Base-by-base conservation (phyloP, 2,888 invertebrate species). In the Sarcophaga carnaria region DNA sequence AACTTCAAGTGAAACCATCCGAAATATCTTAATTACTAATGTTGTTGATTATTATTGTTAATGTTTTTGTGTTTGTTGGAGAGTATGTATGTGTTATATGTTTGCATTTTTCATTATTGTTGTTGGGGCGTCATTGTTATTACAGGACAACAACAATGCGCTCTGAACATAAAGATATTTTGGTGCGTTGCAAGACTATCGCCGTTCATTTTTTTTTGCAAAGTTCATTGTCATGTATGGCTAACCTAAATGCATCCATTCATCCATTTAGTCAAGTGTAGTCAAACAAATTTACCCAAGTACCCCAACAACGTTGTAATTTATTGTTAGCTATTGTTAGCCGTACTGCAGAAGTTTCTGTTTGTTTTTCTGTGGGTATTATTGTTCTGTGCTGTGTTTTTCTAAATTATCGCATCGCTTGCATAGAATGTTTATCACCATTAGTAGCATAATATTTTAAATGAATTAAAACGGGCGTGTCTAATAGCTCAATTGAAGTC, bases 11-110 rank as follows among this genome's bases (percentile, higher is more conserved):
- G 83, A 78, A 86, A 71, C 80, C 86, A 86, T 80, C 80, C 83
- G 83, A 83, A 86, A 86, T 80, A 86, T 86, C 86, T 86, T 86
- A 83, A 86, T 86, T 86, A 78, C 78, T 75, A 83, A 81, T 83
- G 80, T 75, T 86, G 80, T 83, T 77, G 78, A 80, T 83, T 83
- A 76, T 79, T 79, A 80, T 83, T 86, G 77, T 75, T 74, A 80
- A 79, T 75, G 81, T 76, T 17, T 66, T 70, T 70, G 22, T 62
- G 10, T 25, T 75, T 59, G 66, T 60, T 77, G 20, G 47, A 22
- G 60, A 20, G 20, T 60, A 6, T 17, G 47, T 49, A 45, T 47
- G 47, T 49, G 49, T 49, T 49, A 49, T 14, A 49, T 14, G 49
- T 49, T 49, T 49, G 49, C 14, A 14, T 49, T 14, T 49, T 49